A percentile compares a stretch with the other conserved stretches of the same genome.
phyloP scores from a whole-genome alignment of 2,888 invertebrate genomes.

The Drosophila longiperda region DNA sequence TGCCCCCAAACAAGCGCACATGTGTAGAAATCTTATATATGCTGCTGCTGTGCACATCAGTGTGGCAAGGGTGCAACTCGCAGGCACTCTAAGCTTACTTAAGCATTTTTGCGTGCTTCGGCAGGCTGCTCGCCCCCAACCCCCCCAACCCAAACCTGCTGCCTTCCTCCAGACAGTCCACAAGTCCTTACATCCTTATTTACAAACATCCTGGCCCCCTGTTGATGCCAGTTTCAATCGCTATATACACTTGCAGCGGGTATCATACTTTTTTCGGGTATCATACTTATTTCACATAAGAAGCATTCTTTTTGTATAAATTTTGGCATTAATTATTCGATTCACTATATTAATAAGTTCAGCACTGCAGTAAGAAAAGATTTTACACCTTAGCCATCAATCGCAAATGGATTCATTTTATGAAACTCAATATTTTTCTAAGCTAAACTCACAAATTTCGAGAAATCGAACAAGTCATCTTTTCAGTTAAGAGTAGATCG shows the following conservation, averaged over 20 bases:
- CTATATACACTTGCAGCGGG: neutral
- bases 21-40: constrained; percentile 60
- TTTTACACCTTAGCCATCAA: neutral
- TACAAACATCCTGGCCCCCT: constrained; percentile 6
- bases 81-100: constrained; percentile 64
- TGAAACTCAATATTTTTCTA: neutral
- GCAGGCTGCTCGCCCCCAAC: constrained; percentile 3
- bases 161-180: neutral
- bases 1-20: constrained; percentile 57
- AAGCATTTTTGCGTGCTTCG: constrained; percentile 67
- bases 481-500: neutral
- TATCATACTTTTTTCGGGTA: neutral
- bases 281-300: neutral
- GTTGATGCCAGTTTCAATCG: constrained; percentile 65
- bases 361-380: neutral
- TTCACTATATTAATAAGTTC: neutral
- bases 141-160: neutral
- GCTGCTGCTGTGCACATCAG: neutral
- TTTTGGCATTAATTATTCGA: neutral
- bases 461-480: neutral
- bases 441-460: neutral
- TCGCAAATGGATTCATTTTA: neutral
- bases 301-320: neutral
- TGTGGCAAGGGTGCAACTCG: neutral
- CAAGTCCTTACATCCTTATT: constrained; percentile 2